Evolutionary conservation across 2,797 vertebrate genomes (phyloP), one percentile per base, ranked within the genome.

Genomic region (Cossypha dichroa): DNA sequence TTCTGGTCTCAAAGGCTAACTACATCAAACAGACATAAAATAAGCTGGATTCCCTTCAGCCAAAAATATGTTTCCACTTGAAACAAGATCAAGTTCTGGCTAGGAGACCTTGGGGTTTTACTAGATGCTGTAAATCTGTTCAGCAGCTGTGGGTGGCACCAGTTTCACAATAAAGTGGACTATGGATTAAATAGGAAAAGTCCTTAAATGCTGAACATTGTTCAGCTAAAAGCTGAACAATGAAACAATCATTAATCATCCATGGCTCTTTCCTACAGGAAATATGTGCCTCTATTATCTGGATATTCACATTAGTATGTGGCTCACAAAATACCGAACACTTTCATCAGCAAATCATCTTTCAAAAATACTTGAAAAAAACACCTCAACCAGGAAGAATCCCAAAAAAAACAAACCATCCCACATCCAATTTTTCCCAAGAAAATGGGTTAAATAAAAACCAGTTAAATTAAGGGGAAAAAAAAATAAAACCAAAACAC

Each of bases 171-270:
- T 94, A 93, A 96, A 94, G 34, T 93, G 89, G 86, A 70, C 90
- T 93, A 79, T 70, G 81, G 93, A 93, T 60, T 84, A 97, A 95
- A 92, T 85, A 96, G 86, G 88, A 94, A 95, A 97, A 96, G 81
- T 97, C 95, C 82, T 97, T 97, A 96, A 95, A 96, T 96, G 90
- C 96, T 96, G 97, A 98, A 97, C 95, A 98, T 40, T 15, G 14
- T 40, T 40, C 94, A 90, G 95, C 36, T 38, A 38, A 38, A 96
- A 96, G 90, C 96, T 96, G 97, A 98, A 97, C 95, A 98, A 98
- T 98, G 96, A 98, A 98, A 96, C 78, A 80, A 93, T 97, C 96
- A 97, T 98, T 96, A 97, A 97, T 98, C 98, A 98, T 97, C 96
- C 95, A 85, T 81, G 83, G 95, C 81, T 94, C 80, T 97, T 98